Percentiles rank a stretch among this genome's conserved stretches.
phyloP scores from a whole-genome alignment of 2,888 invertebrate genomes.

The Formica aserva region DNA sequence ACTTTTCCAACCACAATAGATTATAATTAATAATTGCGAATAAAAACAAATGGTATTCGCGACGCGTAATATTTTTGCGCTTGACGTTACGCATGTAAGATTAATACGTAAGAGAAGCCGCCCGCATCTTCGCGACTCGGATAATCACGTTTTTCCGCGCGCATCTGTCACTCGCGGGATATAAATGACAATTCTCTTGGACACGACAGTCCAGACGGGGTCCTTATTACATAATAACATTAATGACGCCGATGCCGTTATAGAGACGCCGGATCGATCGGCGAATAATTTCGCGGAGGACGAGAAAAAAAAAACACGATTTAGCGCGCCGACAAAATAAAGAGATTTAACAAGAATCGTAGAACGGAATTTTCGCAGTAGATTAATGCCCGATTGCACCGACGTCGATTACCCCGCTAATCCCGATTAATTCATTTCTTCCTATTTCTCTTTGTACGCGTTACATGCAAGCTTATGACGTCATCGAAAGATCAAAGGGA shows the following conservation, averaged over 20 bases:
- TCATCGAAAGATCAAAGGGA: slow-evolving; percentile 13
- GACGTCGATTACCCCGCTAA: slow-evolving; percentile 20
- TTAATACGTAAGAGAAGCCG: neutral
- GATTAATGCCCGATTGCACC: slow-evolving; percentile 16
- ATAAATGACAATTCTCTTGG: slow-evolving; percentile 11
- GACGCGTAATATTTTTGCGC: neutral
- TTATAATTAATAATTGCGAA: slow-evolving; percentile 6
- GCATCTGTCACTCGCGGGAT: slow-evolving; percentile 7
- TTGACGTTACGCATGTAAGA: neutral
- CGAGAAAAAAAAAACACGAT: neutral
- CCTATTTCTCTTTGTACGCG: too few relatives aligned
- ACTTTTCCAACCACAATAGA: neutral
- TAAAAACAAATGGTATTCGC: neutral
- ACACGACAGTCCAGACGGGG: slow-evolving; percentile 1
- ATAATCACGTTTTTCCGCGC: slow-evolving; percentile 31
- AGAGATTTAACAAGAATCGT: slow-evolving; percentile 3
- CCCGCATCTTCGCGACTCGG: neutral
- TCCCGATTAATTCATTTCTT: slow-evolving; percentile 22
- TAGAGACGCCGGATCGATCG: slow-evolving; percentile 1
- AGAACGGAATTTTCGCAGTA: neutral
- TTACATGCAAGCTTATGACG: neutral
- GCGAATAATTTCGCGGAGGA: slow-evolving; percentile 2
- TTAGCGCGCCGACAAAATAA: neutral
- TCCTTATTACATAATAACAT: slow-evolving; percentile 32
- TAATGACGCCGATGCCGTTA: neutral